phyloP scores from a whole-genome alignment of 2,797 vertebrate genomes.

The Phoeniculus purpureus region DNA sequence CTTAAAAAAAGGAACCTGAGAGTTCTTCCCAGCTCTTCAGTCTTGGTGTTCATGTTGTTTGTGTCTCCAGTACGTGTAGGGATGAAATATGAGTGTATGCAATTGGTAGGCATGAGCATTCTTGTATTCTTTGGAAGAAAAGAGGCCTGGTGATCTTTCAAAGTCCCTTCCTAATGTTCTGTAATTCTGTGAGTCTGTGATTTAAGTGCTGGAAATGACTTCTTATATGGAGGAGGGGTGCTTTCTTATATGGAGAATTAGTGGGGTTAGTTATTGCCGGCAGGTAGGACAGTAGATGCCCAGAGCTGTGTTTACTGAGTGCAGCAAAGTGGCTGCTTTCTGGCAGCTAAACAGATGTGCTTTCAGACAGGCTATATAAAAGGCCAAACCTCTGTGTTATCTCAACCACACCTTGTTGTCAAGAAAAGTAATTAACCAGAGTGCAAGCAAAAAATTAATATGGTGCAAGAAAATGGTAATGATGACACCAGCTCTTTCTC shows the following conservation, averaged over 20 bases:
- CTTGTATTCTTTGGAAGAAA: neutral
- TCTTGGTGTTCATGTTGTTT: fast-evolving
- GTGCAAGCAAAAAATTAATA: neutral
- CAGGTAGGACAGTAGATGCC: neutral
- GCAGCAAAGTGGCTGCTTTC: neutral
- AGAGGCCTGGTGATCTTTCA: neutral
- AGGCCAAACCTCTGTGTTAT: neutral
- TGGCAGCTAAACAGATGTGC: neutral
- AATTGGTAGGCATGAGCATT: fast-evolving
- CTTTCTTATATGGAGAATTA: neutral
- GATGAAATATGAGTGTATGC: neutral
- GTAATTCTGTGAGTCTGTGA: too few relatives aligned
- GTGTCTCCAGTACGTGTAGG: fast-evolving
- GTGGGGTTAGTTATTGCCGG: neutral
- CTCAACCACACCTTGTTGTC: neutral
- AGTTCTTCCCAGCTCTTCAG: neutral
- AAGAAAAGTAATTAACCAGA: neutral
- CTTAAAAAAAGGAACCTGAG: neutral
- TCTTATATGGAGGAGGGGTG: fast-evolving
- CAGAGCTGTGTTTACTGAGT: fast-evolving
- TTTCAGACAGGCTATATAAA: neutral
- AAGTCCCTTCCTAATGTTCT: too few relatives aligned
- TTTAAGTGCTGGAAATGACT: fast-evolving
- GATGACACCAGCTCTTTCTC: neutral
- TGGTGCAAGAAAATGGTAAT: neutral